Conservation (phyloP, 2,113 vertebrate species). For the Menidia beryllina region DNA sequence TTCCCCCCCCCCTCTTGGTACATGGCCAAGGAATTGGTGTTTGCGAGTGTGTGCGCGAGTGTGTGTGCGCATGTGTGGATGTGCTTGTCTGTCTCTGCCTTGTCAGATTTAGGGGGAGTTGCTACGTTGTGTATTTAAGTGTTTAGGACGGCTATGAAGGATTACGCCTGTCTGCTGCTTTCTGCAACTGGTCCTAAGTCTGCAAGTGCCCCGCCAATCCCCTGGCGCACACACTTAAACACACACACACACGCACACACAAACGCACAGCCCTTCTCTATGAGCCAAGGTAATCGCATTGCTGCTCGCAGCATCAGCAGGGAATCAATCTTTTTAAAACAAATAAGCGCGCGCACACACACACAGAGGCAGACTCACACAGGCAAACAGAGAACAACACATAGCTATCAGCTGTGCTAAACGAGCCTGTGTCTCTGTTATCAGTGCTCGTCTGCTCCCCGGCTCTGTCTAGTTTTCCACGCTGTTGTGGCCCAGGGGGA, state of each 20-base stretch:
- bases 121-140: slow-evolving; percentile 74
- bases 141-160: slow-evolving; percentile 76
- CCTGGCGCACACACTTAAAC: slow-evolving; percentile 50
- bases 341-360: slow-evolving; percentile 72
- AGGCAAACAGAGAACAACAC: slow-evolving; percentile 50
- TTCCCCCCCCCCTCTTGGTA: slow-evolving; percentile 65
- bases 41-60: slow-evolving; percentile 37
- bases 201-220: slow-evolving; percentile 70
- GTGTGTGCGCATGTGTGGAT: slow-evolving; percentile 15
- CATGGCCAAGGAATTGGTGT: slow-evolving; percentile 65
- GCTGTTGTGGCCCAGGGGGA: slow-evolving; percentile 73
- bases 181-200: slow-evolving; percentile 70
- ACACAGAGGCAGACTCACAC: slow-evolving; percentile 22
- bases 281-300: slow-evolving; percentile 76
- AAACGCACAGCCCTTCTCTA: slow-evolving; percentile 52
- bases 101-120: slow-evolving; percentile 74
- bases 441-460: slow-evolving; percentile 66
- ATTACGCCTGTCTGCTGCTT: slow-evolving; percentile 74
- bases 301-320: slow-evolving; percentile 76
- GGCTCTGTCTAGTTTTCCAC: slow-evolving; percentile 68
- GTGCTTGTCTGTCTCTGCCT: slow-evolving; percentile 54
- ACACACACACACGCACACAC: slow-evolving; percentile 38
- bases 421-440: slow-evolving; percentile 73
- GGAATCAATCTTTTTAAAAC: slow-evolving; percentile 82
- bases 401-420: slow-evolving; percentile 77